Evolutionary conservation across 2,113 vertebrate genomes (phyloP).

Genomic region (Falcunculus frontatus): DNA sequence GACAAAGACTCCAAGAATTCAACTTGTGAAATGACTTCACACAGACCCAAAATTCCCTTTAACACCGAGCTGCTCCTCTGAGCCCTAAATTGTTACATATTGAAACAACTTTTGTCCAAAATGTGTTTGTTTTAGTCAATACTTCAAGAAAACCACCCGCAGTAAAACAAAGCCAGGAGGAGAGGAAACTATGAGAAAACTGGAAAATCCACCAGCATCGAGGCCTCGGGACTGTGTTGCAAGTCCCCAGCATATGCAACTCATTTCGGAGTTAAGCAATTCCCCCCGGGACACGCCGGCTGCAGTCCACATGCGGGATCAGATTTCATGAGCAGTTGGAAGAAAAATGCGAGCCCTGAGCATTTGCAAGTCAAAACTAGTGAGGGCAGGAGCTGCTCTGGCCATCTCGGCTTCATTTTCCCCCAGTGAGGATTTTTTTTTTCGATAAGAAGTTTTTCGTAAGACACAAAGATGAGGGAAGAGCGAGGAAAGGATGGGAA

Average conservation of each 20-base stretch:
- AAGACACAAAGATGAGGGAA: conserved; percentile 9
- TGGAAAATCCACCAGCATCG: conserved; percentile 69
- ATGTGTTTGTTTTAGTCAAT: conserved; percentile 5
- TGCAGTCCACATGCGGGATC: conserved; percentile 74
- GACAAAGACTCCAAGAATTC: not conserved
- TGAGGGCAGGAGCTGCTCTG: conserved; percentile 49
- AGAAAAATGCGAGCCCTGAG: conserved; percentile 74
- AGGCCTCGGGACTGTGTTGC: conserved; percentile 61
- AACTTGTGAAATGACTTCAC: not conserved
- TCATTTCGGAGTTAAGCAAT: conserved; percentile 79
- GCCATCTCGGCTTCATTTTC: conserved; percentile 38
- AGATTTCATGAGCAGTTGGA: conserved; percentile 74
- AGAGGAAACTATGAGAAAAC: conserved; percentile 73
- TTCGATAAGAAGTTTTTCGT: conserved; percentile 57
- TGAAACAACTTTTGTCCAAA: not conserved
- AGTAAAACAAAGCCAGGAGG: conserved; percentile 55
- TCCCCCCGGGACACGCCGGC: conserved; percentile 67
- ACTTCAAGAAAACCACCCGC: conserved; percentile 7
- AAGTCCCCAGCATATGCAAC: conserved; percentile 74
- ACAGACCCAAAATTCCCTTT: not conserved
- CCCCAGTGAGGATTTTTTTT: conserved; percentile 2
- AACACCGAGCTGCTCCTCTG: not conserved
- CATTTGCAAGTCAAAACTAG: conserved; percentile 80
- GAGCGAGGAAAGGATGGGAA: not conserved
- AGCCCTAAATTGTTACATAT: not conserved